phyloP scores from a whole-genome alignment of 2,888 invertebrate species.

The Mimachlamys varia region DNA sequence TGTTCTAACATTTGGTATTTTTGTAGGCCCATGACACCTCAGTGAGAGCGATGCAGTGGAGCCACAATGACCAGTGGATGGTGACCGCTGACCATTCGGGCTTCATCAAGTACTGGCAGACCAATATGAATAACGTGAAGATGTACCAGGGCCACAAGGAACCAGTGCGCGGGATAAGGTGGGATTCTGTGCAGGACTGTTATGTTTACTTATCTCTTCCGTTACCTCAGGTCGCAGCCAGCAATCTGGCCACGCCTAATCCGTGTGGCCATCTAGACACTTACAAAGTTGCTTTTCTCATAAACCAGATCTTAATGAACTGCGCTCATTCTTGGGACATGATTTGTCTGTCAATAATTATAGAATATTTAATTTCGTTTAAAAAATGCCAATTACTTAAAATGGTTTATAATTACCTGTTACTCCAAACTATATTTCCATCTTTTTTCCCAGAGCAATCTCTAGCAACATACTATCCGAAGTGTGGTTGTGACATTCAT shows the following conservation, averaged over 20 bases:
- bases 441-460: too few relatives aligned
- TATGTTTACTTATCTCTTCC: slow-evolving; percentile 46
- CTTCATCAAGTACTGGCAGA: slow-evolving; percentile 99
- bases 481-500: background rate
- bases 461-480: background rate
- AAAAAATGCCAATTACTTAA: background rate
- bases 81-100: slow-evolving; percentile 99
- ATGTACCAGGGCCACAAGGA: slow-evolving; percentile 99
- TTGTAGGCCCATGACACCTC: slow-evolving; percentile 98
- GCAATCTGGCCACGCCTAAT: slow-evolving; percentile 23
- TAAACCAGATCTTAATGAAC: background rate
- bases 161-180: slow-evolving; percentile 98
- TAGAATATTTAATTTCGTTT: background rate
- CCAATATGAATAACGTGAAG: slow-evolving; percentile 99
- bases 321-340: background rate
- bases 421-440: background rate
- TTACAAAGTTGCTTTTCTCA: background rate
- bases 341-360: background rate
- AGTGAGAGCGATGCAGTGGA: slow-evolving; percentile 99
- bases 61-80: slow-evolving; percentile 99
- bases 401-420: background rate
- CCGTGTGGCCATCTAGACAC: background rate
- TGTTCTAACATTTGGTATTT: too few relatives aligned
- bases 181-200: slow-evolving; percentile 75
- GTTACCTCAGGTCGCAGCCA: slow-evolving; percentile 42